Percentiles rank a stretch among this genome's conserved stretches.
These are phyloP conservation scores for Philotrypesis tridentata DNA, from an alignment of 1,140 invertebrate species.

Conservation along the genomic window DNA sequence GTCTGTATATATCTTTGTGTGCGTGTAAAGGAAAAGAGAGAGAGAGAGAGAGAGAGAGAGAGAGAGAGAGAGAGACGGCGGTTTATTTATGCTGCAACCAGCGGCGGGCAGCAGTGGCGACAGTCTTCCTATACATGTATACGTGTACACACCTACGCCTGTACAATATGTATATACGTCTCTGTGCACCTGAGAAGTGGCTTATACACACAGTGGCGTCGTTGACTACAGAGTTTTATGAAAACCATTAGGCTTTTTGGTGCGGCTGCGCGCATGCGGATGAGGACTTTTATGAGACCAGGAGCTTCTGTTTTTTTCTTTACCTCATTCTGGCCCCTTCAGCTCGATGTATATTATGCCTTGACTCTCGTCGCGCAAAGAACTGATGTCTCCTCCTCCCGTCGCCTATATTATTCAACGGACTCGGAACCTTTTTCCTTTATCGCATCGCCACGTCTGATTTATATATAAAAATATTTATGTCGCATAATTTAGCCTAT, in stretches of 20 bases:
- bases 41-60: background rate
- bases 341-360: too few relatives aligned
- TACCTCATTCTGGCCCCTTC: too few relatives aligned
- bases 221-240: background rate
- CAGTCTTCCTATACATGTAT: background rate
- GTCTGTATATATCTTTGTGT: background rate
- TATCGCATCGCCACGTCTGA: too few relatives aligned
- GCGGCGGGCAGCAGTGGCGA: background rate
- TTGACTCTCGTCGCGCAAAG: too few relatives aligned
- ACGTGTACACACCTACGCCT: background rate
- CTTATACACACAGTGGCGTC: too few relatives aligned
- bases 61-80: background rate
- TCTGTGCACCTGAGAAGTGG: too few relatives aligned
- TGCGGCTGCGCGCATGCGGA: too few relatives aligned
- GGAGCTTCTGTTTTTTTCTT: background rate
- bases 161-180: too few relatives aligned
- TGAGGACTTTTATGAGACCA: background rate
- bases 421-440: too few relatives aligned
- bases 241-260: background rate
- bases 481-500: too few relatives aligned
- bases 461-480: background rate
- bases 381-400: too few relatives aligned
- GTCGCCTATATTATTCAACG: too few relatives aligned
- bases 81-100: slow-evolving; percentile 22
- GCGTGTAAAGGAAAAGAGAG: background rate